Evolutionary conservation across 1,140 invertebrate species (phyloP).

Genomic region (Eriosoma lanigerum): DNA sequence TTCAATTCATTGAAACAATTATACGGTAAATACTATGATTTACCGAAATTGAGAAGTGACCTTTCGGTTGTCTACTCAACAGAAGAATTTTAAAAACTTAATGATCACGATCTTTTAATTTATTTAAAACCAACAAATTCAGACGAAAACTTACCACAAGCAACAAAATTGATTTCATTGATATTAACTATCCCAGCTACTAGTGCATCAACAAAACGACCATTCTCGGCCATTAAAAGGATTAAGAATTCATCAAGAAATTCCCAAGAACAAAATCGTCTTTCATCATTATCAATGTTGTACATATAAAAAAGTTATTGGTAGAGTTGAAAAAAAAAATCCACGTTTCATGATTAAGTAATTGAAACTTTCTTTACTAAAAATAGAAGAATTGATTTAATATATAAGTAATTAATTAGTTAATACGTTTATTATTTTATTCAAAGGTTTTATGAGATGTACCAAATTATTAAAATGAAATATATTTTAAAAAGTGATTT

Average conservation of each 20-base stretch:
- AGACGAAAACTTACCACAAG: conserved; percentile 21
- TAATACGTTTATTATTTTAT: conserved; percentile 32
- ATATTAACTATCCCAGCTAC: conserved; percentile 37
- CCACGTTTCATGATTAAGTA: conserved; percentile 20
- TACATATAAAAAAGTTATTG: conserved; percentile 22
- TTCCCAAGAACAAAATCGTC: conserved; percentile 38
- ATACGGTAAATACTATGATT: conserved; percentile 38
- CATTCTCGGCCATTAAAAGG: conserved; percentile 45
- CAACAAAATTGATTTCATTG: conserved; percentile 20
- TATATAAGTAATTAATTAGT: conserved; percentile 31
- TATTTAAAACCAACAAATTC: neutral
- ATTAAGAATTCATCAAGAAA: conserved; percentile 39
- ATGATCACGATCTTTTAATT: conserved; percentile 1
- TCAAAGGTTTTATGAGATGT: too few relatives aligned
- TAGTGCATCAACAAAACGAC: conserved; percentile 22
- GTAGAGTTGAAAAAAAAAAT: conserved; percentile 29
- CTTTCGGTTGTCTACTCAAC: conserved; percentile 28
- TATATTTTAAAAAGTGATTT: conserved; percentile 29
- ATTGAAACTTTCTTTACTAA: conserved; percentile 2
- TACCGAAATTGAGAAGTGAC: conserved; percentile 28
- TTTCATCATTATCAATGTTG: conserved; percentile 29
- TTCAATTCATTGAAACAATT: conserved; percentile 36
- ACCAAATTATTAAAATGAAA: too few relatives aligned
- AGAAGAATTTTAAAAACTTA: neutral
- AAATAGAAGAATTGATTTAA: conserved; percentile 40